Evolutionary conservation across 2,888 invertebrate species (phyloP).

Genomic region (Harpalus rufipes): DNA sequence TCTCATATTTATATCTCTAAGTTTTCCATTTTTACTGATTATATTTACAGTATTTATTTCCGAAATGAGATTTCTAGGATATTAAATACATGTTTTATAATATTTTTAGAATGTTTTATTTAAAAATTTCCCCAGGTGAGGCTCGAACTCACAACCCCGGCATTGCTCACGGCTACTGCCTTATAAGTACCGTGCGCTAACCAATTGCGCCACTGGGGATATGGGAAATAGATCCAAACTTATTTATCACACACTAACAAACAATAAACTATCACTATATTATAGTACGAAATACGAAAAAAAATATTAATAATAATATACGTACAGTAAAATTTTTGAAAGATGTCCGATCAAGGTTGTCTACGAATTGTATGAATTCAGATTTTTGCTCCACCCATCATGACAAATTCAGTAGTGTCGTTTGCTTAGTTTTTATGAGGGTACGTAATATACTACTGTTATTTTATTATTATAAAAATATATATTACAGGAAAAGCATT

Average conservation of each 20-base stretch:
- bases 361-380: no score
- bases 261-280: neutral
- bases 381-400: no score
- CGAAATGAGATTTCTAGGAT: neutral
- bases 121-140: conserved; percentile 94
- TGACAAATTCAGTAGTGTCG: no score
- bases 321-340: no score
- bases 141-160: conserved; percentile 99
- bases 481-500: no score
- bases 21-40: neutral
- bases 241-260: neutral
- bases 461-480: no score
- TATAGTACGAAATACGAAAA: no score
- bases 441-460: no score
- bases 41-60: neutral
- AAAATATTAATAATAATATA: no score
- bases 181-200: conserved; percentile 99
- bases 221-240: conserved; percentile 68
- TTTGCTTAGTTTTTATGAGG: no score
- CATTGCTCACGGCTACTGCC: conserved; percentile 98
- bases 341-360: no score
- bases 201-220: conserved; percentile 99
- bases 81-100: no score
- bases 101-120: neutral
- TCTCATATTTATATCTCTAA: neutral